Evolutionary conservation across 1,140 invertebrate genomes (phyloP), one percentile per base, ranked within the genome.

Genomic region (Apis florea): DNA sequence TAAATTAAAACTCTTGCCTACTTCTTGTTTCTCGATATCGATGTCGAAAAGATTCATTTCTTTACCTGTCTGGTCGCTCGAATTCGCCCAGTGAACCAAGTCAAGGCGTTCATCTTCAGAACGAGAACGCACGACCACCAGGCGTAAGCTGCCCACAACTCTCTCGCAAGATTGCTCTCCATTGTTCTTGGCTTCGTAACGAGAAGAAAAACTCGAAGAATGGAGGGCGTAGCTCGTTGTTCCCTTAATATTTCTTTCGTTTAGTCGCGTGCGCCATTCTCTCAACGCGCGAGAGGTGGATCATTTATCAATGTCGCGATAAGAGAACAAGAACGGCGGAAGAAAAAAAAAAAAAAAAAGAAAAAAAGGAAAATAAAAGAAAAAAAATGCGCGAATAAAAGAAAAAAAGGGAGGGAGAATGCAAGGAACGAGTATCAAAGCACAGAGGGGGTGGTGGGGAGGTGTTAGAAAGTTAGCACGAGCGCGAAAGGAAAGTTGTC

Each of bases 31-130:
- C 31, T 40, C 31, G 31, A 40, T 40, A 40, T n/a, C n/a, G 31
- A 40, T 40, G 6, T 40, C 31, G 0, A 40, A 49, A 77, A 49
- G 17, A 58, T 17, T 1, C 13, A n/a, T 71, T 71, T 83, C n/a
- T n/a, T 90, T 40, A 93, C 91, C 83, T 90, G 88, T 81, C 85
- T 88, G 49, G 73, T 69, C 9, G 89, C 82, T 81, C 92, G 90
- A 66, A 85, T 82, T 47, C 73, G 84, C 5, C 92, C 92, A 0
- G 91, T 93, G 24, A 83, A 85, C 91, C 92, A 93, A n/a, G 86
- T 85, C 17, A 92, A 84, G 31, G 64, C 21, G 84, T 90, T 83
- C 82, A 92, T 85, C 74, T 93, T 88, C 2, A 92, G n/a, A 58
- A 91, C 69, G 49, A 92, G 78, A 69, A 91, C 54, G 64, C 89